These are phyloP conservation scores for Chaetophractus vellerosus DNA, from an alignment of 2,797 vertebrate species.

Conservation along the genomic window DNA sequence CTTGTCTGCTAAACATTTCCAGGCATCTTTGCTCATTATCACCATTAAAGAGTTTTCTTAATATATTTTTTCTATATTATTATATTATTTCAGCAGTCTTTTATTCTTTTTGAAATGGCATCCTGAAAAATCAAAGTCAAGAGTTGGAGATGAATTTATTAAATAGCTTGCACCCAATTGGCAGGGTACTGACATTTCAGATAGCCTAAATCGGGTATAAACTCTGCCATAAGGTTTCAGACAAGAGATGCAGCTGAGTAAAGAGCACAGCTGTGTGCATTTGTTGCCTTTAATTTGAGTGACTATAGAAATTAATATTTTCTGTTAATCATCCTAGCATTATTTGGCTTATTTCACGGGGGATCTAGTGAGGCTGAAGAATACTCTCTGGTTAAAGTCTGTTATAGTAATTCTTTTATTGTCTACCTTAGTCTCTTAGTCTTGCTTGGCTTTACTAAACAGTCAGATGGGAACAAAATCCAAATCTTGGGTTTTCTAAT, in stretches of 20 bases:
- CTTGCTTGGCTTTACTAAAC: constrained; percentile 31
- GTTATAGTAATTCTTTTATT: background rate
- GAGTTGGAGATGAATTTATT: constrained; percentile 23
- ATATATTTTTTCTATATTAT: background rate
- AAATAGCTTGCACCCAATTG: background rate
- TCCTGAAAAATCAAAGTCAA: constrained; percentile 35
- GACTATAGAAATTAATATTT: background rate
- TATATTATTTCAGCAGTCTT: background rate
- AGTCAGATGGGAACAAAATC: constrained; percentile 2
- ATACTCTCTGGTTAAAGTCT: background rate
- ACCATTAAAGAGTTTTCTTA: background rate
- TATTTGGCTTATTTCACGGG: background rate
- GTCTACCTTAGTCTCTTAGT: background rate
- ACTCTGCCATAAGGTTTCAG: background rate
- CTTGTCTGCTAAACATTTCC: constrained; percentile 29
- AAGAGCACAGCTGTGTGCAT: background rate
- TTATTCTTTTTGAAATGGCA: constrained; percentile 45
- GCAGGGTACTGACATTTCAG: constrained; percentile 13
- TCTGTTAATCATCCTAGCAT: background rate
- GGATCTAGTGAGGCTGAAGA: background rate
- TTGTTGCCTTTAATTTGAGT: background rate
- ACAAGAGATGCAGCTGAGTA: background rate
- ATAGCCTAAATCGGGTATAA: background rate
- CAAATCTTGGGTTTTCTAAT: background rate
- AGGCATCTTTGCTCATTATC: constrained; percentile 48